These are phyloP conservation scores for Hydropsyche tenuis DNA, from an alignment of 1,140 invertebrate species.

Conservation along the genomic window DNA sequence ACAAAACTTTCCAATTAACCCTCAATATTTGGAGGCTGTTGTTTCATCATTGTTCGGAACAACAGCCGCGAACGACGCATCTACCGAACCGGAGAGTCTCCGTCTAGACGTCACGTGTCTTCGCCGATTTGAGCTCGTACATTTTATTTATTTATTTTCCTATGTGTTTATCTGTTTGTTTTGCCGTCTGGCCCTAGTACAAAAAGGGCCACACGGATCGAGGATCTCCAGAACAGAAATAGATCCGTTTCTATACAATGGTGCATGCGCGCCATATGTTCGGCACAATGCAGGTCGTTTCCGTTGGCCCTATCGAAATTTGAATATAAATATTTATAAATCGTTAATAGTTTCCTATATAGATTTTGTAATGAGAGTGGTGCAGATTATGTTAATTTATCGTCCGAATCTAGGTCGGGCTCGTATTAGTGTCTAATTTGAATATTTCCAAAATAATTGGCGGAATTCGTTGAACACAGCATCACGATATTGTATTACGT, in stretches of 20 bases:
- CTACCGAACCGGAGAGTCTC: background rate
- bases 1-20: constrained; percentile 4
- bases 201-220: constrained; percentile 10
- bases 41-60: background rate
- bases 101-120: constrained; percentile 3
- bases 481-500: no score
- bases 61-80: no score
- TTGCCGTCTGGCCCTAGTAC: background rate
- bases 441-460: no score
- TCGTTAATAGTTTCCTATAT: no score
- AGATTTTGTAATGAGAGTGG: no score
- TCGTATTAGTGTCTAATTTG: no score
- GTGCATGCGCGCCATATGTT: background rate
- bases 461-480: no score
- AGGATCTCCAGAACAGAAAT: background rate
- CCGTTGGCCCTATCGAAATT: no score
- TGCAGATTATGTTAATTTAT: no score
- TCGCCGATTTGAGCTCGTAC: background rate
- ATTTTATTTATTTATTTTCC: no score
- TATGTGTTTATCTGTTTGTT: background rate
- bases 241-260: background rate
- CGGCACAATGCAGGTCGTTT: background rate
- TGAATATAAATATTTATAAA: no score
- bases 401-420: no score
- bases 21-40: background rate